Percentiles rank a stretch among this genome's conserved stretches.
These are phyloP conservation scores for Eupleurogrammus muticus DNA, from an alignment of 2,797 vertebrate genomes.

Conservation along the genomic window DNA sequence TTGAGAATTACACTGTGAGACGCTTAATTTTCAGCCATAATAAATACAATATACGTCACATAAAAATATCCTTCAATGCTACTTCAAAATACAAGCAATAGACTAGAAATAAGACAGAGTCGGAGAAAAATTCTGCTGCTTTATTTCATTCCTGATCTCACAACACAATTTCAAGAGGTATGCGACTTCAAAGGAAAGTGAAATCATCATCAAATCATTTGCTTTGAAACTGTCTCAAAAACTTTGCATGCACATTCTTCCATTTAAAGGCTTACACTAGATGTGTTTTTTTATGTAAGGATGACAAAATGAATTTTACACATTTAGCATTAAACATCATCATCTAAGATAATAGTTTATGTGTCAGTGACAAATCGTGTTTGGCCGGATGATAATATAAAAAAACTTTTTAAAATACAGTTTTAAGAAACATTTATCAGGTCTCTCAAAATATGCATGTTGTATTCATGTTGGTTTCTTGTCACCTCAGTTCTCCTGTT, in stretches of 20 bases:
- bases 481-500: not conserved
- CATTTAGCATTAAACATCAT: not conserved
- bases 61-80: conserved; percentile 53
- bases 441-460: too few relatives aligned
- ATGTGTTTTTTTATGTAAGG: not conserved
- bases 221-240: conserved; percentile 29
- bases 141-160: conserved; percentile 41
- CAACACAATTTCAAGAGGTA: conserved; percentile 40
- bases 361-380: too few relatives aligned
- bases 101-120: conserved; percentile 48
- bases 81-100: conserved; percentile 60
- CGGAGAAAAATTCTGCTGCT: conserved; percentile 46
- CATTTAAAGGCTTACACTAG: conserved; percentile 1
- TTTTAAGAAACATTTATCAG: too few relatives aligned
- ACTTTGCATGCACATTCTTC: not conserved
- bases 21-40: conserved; percentile 47
- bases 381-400: too few relatives aligned
- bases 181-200: conserved; percentile 34
- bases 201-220: conserved; percentile 45
- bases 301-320: conserved; percentile 2
- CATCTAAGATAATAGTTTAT: not conserved
- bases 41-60: conserved; percentile 47
- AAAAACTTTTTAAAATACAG: too few relatives aligned
- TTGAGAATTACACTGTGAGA: conserved; percentile 38
- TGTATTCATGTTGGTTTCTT: too few relatives aligned